These are phyloP conservation scores for Xenopus tropicalis DNA, from an alignment of 2,113 vertebrate genomes.

Conservation along the genomic window UCB_Xtro_10.0 CM004451.2:6592501-6593000, in stretches of 20 bases:
- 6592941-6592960: too few species aligned
- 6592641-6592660: too few species aligned
- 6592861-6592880: neutral
- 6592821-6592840: neutral
- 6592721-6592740: neutral
- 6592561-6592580: too few species aligned
- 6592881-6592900: neutral
- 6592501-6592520: too few species aligned
- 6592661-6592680: neutral
- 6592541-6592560: too few species aligned
- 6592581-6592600: too few species aligned
- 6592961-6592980: too few species aligned
- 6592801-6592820: neutral
- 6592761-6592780: neutral
- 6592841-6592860: neutral
- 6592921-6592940: too few species aligned
- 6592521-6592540: too few species aligned
- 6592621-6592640: too few species aligned
- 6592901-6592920: neutral
- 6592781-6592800: neutral
- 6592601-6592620: too few species aligned
- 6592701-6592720: conserved; percentile 12
- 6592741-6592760: neutral
- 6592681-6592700: neutral
- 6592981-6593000: too few species aligned